Evolutionary conservation across 1,140 invertebrate species (phyloP).

Genomic region (Eupristina koningsbergeri): DNA sequence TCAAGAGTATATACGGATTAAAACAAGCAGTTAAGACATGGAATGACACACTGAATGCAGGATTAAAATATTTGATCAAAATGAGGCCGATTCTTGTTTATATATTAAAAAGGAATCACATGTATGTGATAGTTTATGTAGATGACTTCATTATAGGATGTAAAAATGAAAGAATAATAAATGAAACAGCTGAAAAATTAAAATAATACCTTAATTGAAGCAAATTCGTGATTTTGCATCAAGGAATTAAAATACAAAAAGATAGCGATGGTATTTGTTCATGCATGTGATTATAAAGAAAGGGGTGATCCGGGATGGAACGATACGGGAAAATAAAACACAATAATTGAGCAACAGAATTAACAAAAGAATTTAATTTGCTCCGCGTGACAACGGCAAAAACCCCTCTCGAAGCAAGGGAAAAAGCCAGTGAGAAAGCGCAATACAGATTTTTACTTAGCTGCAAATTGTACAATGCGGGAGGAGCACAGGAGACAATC

Average conservation of each 20-base stretch:
- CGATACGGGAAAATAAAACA: too few species aligned
- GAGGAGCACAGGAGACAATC: too few species aligned
- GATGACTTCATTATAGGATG: slow-evolving; percentile 16
- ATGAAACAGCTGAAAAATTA: background rate
- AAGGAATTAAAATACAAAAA: slow-evolving; percentile 39
- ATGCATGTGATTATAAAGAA: too few species aligned
- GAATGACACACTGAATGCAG: slow-evolving; percentile 23
- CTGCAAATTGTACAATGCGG: too few species aligned
- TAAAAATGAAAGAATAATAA: background rate
- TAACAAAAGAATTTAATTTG: too few species aligned
- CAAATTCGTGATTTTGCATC: slow-evolving; percentile 7
- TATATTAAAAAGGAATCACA: slow-evolving; percentile 22
- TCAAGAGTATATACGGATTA: too few species aligned
- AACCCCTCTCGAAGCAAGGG: too few species aligned
- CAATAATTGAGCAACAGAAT: too few species aligned
- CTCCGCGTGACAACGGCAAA: too few species aligned
- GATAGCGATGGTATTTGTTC: slow-evolving; percentile 41
- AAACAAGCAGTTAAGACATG: slow-evolving; percentile 35
- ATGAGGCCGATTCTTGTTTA: background rate
- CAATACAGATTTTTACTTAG: slow-evolving; percentile 1
- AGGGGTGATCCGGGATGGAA: too few species aligned
- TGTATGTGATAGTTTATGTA: slow-evolving; percentile 15
- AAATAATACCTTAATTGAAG: background rate
- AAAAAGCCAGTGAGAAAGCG: too few species aligned
- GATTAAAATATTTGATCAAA: slow-evolving; percentile 21